phyloP scores from a whole-genome alignment of 1,140 invertebrate species.

The Amphibalanus amphitrite region DNA sequence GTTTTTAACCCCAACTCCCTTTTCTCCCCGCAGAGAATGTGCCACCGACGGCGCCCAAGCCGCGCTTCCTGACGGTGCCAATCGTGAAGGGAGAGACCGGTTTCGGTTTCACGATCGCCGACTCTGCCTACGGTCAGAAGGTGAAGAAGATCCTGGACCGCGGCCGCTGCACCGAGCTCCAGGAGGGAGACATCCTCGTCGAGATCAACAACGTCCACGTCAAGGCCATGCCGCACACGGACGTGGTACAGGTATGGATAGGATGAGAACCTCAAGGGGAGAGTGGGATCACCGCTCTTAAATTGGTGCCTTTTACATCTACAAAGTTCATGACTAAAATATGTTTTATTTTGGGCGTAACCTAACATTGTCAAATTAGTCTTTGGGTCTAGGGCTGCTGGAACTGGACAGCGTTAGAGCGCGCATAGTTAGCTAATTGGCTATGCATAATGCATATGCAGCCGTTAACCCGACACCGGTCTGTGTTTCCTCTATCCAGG shows the following conservation, averaged over 20 bases:
- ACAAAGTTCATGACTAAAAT: too few species aligned
- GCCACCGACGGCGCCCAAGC: constrained; percentile 18
- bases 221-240: constrained; percentile 66
- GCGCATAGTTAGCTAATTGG: too few species aligned
- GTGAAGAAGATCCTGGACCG: constrained; percentile 92
- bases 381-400: too few species aligned
- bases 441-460: too few species aligned
- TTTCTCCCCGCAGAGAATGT: constrained; percentile 13
- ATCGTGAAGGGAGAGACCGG: constrained; percentile 63
- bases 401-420: too few species aligned
- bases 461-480: too few species aligned
- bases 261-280: too few species aligned
- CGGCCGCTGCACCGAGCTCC: constrained; percentile 74
- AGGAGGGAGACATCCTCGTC: constrained; percentile 87
- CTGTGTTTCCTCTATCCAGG: constrained; percentile 23
- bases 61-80: constrained; percentile 43
- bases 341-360: too few species aligned
- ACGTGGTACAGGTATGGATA: constrained; percentile 75
- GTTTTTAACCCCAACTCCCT: too few species aligned
- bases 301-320: too few species aligned
- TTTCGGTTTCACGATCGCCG: constrained; percentile 98
- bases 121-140: constrained; percentile 80
- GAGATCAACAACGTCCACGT: constrained; percentile 83
- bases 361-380: too few species aligned
- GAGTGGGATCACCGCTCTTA: too few species aligned